Evolutionary conservation across 2,888 invertebrate species (phyloP), one percentile per base, ranked within the genome.

Genomic region (Pristionchus fissidentatus): DNA sequence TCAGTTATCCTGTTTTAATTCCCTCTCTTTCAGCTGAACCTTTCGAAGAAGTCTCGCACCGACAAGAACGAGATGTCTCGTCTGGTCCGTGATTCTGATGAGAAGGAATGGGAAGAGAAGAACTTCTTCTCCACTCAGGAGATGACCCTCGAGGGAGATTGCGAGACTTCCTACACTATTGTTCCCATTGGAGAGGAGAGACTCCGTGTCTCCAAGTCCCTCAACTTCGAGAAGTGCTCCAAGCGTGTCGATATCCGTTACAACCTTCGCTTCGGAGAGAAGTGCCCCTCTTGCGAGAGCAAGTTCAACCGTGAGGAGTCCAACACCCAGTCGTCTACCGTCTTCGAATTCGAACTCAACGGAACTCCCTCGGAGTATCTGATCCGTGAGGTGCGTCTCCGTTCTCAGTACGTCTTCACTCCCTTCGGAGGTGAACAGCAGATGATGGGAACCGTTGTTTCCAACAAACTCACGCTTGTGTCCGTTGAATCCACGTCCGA

Each of bases 161-260:
- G 91, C 84, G 85, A 90, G 79, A 86, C 88, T 60, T 75, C 85
- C 62, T 89, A 88, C 85, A 85, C 87, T 81, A 82, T 87, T 19
- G 80, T 86, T 26, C 75, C 73, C 46, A n/a, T 57, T 73, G 77
- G 46, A 77, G 75, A 57, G 70, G 78, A 85, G 73, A 84, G 83
- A 2, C 86, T 85, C 60, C 84, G 85, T 55, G 84, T 88, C 85
- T 88, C 87, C 86, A 88, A 88, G 85, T 85, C 93, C 60, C 88
- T 93, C 87, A 92, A 93, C 92, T 93, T 93, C 90, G 91, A 93
- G 85, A 92, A 92, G 85, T 93, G 93, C 90, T 84, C 85, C 78
- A 86, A 91, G 83, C 91, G 92, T 84, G 91, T 92, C 38, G 85
- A 85, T 26, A 86, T 85, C 84, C 60, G 77, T 38, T 88, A 88